A percentile compares a stretch with the other conserved stretches of the same genome.
These are phyloP conservation scores for Carabus problematicus DNA, from an alignment of 2,888 invertebrate genomes.

Conservation along the genomic window DNA sequence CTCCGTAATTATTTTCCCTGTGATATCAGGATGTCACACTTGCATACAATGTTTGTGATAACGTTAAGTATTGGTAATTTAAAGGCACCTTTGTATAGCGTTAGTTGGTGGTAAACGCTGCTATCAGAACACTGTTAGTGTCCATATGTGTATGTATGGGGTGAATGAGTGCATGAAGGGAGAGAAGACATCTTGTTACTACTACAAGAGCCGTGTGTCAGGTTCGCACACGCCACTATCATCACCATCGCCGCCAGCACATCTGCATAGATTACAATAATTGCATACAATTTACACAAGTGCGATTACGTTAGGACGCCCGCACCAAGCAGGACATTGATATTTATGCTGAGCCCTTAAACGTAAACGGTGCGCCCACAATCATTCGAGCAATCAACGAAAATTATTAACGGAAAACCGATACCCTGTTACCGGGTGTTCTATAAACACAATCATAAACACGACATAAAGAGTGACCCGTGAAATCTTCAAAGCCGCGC, in stretches of 20 bases:
- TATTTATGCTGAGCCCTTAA: conserved; percentile 29
- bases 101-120: neutral
- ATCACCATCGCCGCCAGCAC: conserved; percentile 9
- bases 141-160: neutral
- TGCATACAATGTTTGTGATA: conserved; percentile 45
- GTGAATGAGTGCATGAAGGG: neutral
- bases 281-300: conserved; percentile 37
- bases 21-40: conserved; percentile 33
- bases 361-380: conserved; percentile 21
- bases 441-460: neutral
- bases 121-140: neutral
- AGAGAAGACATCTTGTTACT: neutral
- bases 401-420: conserved; percentile 11
- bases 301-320: conserved; percentile 16
- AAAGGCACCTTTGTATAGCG: conserved; percentile 36
- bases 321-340: conserved; percentile 19
- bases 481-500: neutral
- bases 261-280: conserved; percentile 41
- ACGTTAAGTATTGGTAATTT: conserved; percentile 45
- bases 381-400: conserved; percentile 5
- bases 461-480: neutral
- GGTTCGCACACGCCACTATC: conserved; percentile 18
- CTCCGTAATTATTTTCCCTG: conserved; percentile 16
- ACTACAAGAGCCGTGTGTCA: conserved; percentile 15
- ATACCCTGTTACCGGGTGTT: too few relatives aligned